These are phyloP conservation scores for Plecotus auritus DNA, from an alignment of 2,113 vertebrate genomes.

Conservation along the genomic window DNA sequence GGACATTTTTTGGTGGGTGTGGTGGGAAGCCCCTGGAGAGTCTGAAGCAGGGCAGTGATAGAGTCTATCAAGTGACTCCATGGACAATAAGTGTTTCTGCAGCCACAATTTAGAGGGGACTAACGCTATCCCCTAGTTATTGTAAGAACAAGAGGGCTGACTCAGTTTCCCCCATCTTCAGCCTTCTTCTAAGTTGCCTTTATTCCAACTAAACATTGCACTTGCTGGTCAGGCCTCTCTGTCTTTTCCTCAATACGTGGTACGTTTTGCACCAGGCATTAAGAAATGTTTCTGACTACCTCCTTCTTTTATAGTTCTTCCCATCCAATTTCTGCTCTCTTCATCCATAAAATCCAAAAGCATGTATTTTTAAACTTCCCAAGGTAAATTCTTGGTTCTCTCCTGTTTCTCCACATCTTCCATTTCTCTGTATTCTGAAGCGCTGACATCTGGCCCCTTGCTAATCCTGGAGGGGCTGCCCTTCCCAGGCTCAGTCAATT, in stretches of 20 bases:
- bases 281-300: not conserved
- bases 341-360: not conserved
- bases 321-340: not conserved
- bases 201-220: not conserved
- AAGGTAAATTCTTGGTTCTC: not conserved
- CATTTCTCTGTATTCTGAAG: not conserved
- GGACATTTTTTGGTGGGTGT: not conserved
- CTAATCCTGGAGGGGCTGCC: not conserved
- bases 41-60: no score
- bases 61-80: not conserved
- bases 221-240: not conserved
- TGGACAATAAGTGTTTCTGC: not conserved
- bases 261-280: not conserved
- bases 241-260: not conserved
- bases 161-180: not conserved
- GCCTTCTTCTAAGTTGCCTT: not conserved
- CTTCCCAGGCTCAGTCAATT: not conserved
- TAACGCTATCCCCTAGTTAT: no score
- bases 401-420: not conserved
- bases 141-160: not conserved
- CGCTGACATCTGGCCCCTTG: not conserved
- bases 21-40: no score
- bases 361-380: not conserved
- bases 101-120: accelerated
- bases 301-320: not conserved